A percentile compares a stretch with the other conserved stretches of the same genome.
These are phyloP conservation scores for Biston stratarius DNA, from an alignment of 2,888 invertebrate species.

Conservation along the genomic window DNA sequence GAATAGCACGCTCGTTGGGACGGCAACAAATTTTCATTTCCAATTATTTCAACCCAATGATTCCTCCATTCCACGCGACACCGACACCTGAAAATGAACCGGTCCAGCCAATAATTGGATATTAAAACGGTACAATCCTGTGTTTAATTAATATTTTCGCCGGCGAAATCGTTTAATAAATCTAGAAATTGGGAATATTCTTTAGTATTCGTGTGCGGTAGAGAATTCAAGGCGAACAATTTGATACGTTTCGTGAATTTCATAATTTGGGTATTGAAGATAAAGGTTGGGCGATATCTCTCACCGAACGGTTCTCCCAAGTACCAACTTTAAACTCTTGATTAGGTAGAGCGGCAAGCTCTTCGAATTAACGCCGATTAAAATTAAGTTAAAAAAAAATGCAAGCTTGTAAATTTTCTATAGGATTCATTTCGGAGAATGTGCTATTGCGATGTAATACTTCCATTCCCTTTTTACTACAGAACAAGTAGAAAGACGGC, in stretches of 20 bases:
- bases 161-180: background rate
- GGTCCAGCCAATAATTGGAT: conserved; percentile 16
- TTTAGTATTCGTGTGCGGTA: background rate
- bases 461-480: too few relatives aligned
- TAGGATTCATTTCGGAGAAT: too few relatives aligned
- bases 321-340: too few relatives aligned
- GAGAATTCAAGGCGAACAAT: background rate
- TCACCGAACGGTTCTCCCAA: too few relatives aligned
- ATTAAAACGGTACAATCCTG: conserved; percentile 8
- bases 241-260: background rate
- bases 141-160: conserved; percentile 6
- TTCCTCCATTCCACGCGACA: conserved; percentile 16
- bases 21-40: conserved; percentile 24
- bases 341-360: too few relatives aligned
- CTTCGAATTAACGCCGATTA: too few relatives aligned
- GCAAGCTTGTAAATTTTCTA: too few relatives aligned
- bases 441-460: too few relatives aligned
- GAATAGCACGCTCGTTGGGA: background rate
- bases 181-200: background rate
- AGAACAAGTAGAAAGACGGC: too few relatives aligned
- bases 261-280: background rate
- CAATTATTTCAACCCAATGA: conserved; percentile 21
- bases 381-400: too few relatives aligned
- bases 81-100: conserved; percentile 11
- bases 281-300: too few relatives aligned